phyloP scores from a whole-genome alignment of 1,140 invertebrate species.

The Rhopalosiphum maidis region DNA sequence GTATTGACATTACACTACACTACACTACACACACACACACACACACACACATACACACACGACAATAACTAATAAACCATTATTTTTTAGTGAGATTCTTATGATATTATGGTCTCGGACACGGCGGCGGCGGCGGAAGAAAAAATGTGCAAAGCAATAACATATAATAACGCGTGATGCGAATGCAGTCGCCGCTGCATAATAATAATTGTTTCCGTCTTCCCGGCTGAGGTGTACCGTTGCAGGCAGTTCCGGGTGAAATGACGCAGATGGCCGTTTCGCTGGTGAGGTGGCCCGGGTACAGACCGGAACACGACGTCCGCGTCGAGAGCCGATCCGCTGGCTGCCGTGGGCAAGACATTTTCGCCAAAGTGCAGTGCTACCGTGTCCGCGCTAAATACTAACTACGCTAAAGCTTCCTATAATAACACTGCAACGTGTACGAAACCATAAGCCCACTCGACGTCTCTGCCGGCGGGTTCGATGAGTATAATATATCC shows the following conservation, averaged over 20 bases:
- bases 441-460: not conserved
- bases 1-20: not conserved
- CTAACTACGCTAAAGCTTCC: not conserved
- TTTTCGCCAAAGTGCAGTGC: slow-evolving; percentile 55
- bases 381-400: not conserved
- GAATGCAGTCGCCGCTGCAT: not conserved
- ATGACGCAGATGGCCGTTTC: not conserved
- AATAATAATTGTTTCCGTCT: not conserved
- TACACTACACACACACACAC: not conserved
- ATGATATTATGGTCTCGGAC: not conserved
- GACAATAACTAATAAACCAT: not conserved
- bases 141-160: slow-evolving; percentile 11
- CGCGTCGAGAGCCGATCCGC: not conserved
- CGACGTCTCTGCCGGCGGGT: not conserved
- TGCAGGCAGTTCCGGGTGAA: not conserved
- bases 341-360: slow-evolving; percentile 1
- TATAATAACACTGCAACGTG: not conserved
- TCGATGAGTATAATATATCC: too few relatives aligned
- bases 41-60: not conserved
- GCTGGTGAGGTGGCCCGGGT: not conserved
- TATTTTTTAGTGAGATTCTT: not conserved
- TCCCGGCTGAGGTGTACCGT: not conserved
- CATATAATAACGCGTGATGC: not conserved
- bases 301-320: not conserved
- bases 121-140: not conserved